These are phyloP conservation scores for Zaprionus tsacasi DNA, from an alignment of 1,140 invertebrate genomes.

Conservation along the genomic window DNA sequence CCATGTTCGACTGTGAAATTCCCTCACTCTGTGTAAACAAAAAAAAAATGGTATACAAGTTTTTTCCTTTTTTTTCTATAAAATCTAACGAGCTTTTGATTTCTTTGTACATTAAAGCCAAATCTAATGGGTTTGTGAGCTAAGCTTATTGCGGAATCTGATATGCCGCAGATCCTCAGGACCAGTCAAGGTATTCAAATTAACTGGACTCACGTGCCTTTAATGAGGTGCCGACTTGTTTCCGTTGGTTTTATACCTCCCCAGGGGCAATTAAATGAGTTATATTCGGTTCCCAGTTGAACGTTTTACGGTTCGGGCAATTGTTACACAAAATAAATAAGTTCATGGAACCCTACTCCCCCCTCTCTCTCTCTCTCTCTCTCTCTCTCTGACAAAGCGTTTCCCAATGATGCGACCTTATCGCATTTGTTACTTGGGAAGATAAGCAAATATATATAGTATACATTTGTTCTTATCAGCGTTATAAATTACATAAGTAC, in stretches of 20 bases:
- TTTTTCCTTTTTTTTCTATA: neutral
- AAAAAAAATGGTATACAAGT: no score
- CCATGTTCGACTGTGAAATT: constrained; percentile 4
- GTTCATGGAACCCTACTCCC: constrained; percentile 7
- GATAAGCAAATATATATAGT: constrained; percentile 22
- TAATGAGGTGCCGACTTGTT: constrained; percentile 41
- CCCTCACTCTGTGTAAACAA: neutral
- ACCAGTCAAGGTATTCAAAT: constrained; percentile 13
- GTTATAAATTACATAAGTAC: neutral
- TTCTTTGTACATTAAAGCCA: neutral
- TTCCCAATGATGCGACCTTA: constrained; percentile 22
- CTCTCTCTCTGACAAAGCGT: neutral
- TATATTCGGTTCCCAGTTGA: constrained; percentile 26
- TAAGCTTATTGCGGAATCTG: neutral
- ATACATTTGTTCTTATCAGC: constrained; percentile 14
- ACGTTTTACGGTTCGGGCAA: neutral
- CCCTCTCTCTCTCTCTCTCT: no score
- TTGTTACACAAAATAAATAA: constrained; percentile 13
- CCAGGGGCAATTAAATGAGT: constrained; percentile 36
- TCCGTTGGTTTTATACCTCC: constrained; percentile 31
- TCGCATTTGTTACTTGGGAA: constrained; percentile 4
- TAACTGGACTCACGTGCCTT: constrained; percentile 26
- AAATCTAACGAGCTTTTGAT: constrained; percentile 16
- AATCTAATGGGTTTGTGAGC: constrained; percentile 1
- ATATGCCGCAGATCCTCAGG: neutral